Conservation (phyloP, 2,888 invertebrate genomes). For the Trachelus troglodyta region DNA sequence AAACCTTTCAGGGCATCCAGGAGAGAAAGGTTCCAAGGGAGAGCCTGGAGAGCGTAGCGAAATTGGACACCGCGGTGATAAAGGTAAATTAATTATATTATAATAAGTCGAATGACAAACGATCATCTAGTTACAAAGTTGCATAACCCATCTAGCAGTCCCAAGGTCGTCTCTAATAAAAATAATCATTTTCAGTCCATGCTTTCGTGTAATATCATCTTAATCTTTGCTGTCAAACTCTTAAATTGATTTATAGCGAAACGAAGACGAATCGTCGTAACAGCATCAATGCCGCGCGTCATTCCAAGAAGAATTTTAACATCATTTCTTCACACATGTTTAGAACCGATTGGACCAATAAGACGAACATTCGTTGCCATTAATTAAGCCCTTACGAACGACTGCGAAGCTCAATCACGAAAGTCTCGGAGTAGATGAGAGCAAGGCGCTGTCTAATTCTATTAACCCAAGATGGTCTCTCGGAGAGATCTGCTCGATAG, state of each 20-base stretch:
- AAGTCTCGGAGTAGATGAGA: background rate
- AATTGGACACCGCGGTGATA: background rate
- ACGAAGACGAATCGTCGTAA: background rate
- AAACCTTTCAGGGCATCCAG: constrained; percentile 42
- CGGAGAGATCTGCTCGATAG: background rate
- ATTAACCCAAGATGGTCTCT: background rate
- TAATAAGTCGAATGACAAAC: background rate
- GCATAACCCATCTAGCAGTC: background rate
- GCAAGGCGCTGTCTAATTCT: background rate
- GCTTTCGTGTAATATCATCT: background rate
- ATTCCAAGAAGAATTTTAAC: background rate
- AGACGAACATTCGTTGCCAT: background rate
- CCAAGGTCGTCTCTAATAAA: background rate
- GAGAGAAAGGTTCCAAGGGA: constrained; percentile 54
- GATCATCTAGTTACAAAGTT: background rate
- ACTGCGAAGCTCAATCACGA: background rate
- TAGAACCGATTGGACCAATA: background rate
- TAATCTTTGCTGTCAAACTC: background rate
- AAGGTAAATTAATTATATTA: constrained; percentile 15
- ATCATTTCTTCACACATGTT: background rate
- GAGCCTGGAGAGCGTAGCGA: constrained; percentile 35
- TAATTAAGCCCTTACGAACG: background rate
- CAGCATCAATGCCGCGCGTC: background rate
- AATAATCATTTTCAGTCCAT: background rate
- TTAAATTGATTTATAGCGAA: background rate